These are phyloP conservation scores for Plotosus lineatus DNA, from an alignment of 2,113 vertebrate species.

Conservation along the genomic window DNA sequence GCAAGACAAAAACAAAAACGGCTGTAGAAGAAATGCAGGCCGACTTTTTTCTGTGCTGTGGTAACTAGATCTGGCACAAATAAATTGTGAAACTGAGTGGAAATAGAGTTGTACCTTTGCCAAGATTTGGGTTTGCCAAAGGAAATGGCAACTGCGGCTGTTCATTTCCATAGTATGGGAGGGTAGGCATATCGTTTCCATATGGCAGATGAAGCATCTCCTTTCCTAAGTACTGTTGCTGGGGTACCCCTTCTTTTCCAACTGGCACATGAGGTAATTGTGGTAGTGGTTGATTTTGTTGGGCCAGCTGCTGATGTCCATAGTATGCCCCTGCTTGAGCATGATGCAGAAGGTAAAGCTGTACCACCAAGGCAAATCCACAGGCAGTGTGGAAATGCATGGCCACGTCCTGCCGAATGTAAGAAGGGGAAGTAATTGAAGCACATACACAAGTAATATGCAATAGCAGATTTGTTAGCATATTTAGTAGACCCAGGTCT, in stretches of 20 bases:
- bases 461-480: background rate
- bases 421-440: constrained; percentile 1
- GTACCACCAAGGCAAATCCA: constrained; percentile 71
- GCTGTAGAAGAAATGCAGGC: background rate
- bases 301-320: constrained; percentile 85
- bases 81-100: background rate
- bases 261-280: constrained; percentile 83
- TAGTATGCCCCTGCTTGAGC: constrained; percentile 84
- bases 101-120: constrained; percentile 74
- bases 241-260: constrained; percentile 80
- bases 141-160: constrained; percentile 80
- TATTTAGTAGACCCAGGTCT: background rate
- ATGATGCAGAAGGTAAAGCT: constrained; percentile 69
- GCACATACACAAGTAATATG: background rate
- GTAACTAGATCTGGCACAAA: background rate
- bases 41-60: background rate
- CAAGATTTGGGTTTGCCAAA: constrained; percentile 79
- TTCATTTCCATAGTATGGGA: constrained; percentile 87
- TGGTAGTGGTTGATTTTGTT: constrained; percentile 84
- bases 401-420: constrained; percentile 64
- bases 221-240: constrained; percentile 84
- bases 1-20: background rate
- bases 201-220: constrained; percentile 79
- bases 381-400: constrained; percentile 59
- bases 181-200: constrained; percentile 81